A percentile compares a stretch with the other conserved stretches of the same genome.
Conservation (phyloP, 1,140 invertebrate genomes). For the Triops cancriformis region DNA sequence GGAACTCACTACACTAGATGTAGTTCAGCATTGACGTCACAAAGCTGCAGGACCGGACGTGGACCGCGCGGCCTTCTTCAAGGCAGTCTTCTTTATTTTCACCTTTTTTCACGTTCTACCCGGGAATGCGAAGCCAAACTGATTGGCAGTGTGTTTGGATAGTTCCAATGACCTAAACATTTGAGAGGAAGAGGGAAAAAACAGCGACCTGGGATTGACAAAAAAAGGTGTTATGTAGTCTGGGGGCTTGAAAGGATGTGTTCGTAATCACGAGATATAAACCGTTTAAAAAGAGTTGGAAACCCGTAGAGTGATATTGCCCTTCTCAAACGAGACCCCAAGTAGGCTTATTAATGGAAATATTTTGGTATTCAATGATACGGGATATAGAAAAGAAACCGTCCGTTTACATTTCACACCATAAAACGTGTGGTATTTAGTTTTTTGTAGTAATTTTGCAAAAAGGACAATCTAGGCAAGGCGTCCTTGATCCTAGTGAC, state of each 20-base stretch:
- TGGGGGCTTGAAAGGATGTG: background rate
- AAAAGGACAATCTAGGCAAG: background rate
- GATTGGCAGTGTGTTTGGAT: background rate
- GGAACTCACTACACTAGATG: background rate
- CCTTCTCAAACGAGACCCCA: no score
- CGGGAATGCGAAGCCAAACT: background rate
- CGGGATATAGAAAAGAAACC: no score
- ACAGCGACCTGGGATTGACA: background rate
- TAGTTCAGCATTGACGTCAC: slow-evolving; percentile 9
- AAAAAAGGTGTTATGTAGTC: background rate
- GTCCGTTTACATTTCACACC: no score
- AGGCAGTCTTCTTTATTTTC: slow-evolving; percentile 10
- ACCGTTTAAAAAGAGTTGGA: background rate
- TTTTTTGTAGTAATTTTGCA: background rate
- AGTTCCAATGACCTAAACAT: background rate
- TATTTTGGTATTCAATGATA: no score
- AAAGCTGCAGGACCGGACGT: background rate
- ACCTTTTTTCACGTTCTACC: background rate
- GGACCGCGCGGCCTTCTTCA: slow-evolving; percentile 1
- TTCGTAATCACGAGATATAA: background rate
- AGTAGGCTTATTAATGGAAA: background rate
- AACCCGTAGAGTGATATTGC: background rate
- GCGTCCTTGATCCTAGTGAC: slow-evolving; percentile 12
- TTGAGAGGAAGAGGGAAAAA: background rate
- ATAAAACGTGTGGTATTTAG: background rate